These are phyloP conservation scores for Megastigmus dorsalis DNA, from an alignment of 2,888 invertebrate genomes.

Conservation along the genomic window DNA sequence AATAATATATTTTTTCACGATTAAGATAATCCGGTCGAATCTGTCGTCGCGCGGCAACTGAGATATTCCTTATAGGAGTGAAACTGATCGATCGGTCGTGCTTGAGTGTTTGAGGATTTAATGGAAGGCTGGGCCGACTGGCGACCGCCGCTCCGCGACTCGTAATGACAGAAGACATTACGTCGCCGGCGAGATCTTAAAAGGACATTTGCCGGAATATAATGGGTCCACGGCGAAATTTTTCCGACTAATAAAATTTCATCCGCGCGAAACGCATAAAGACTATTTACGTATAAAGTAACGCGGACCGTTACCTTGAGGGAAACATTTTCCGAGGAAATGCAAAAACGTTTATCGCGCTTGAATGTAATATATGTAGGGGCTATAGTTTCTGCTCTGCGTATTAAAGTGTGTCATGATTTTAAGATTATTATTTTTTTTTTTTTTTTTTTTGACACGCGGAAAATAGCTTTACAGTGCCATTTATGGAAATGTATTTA, in stretches of 20 bases:
- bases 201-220: neutral
- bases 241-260: slow-evolving; percentile 26
- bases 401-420: no score
- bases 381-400: no score
- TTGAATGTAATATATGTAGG: no score
- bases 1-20: no score
- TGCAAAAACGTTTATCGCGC: no score
- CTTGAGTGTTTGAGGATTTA: slow-evolving; percentile 31
- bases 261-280: neutral
- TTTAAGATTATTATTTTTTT: no score
- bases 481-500: no score
- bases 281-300: neutral
- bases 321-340: no score
- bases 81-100: slow-evolving; percentile 31
- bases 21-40: no score
- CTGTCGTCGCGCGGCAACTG: no score
- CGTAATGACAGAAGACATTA: slow-evolving; percentile 27
- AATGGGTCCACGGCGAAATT: slow-evolving; percentile 4
- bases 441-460: no score
- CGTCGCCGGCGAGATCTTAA: slow-evolving; percentile 18
- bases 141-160: neutral
- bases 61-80: neutral
- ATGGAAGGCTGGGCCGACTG: neutral
- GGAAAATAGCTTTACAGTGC: no score
- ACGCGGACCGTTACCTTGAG: neutral